Evolutionary conservation across 2,797 vertebrate genomes (phyloP).

Genomic region (Sebastes hubbsi): DNA sequence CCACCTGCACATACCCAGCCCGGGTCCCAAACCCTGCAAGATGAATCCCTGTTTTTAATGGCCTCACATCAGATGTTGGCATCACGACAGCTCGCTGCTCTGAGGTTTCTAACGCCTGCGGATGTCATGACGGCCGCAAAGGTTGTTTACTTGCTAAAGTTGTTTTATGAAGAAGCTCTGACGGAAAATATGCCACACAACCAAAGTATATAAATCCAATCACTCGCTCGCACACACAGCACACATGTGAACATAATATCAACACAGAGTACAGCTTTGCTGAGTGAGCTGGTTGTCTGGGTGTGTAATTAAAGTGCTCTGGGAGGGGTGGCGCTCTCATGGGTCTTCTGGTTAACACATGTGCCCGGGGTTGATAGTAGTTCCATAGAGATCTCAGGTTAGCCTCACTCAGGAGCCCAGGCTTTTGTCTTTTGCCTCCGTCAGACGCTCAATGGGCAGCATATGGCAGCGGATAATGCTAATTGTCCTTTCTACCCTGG

Average conservation of each 20-base stretch:
- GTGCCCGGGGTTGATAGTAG: slow-evolving; percentile 75
- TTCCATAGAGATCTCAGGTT: slow-evolving; percentile 84
- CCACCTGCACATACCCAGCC: slow-evolving; percentile 57
- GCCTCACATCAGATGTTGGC: slow-evolving; percentile 60
- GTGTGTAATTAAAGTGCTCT: slow-evolving; percentile 77
- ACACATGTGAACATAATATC: slow-evolving; percentile 36
- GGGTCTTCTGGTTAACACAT: slow-evolving; percentile 78
- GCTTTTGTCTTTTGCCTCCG: slow-evolving; percentile 81
- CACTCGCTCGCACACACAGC: background rate
- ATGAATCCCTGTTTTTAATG: slow-evolving; percentile 71
- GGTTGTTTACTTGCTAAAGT: slow-evolving; percentile 28
- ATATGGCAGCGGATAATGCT: slow-evolving; percentile 86
- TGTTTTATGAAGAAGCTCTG: slow-evolving; percentile 30
- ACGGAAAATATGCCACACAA: slow-evolving; percentile 43
- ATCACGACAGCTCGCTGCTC: slow-evolving; percentile 26
- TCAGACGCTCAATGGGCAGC: slow-evolving; percentile 82
- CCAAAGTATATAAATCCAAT: slow-evolving; percentile 32
- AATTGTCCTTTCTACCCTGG: slow-evolving; percentile 85
- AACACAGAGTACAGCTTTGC: slow-evolving; percentile 58
- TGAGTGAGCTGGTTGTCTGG: slow-evolving; percentile 76
- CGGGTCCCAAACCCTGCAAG: slow-evolving; percentile 72
- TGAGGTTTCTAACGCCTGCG: background rate
- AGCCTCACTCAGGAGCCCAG: slow-evolving; percentile 75
- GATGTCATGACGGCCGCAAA: slow-evolving; percentile 10
- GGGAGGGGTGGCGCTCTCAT: slow-evolving; percentile 73